phyloP scores from a whole-genome alignment of 2,888 invertebrate genomes.

The Ophion obscuratus region DNA sequence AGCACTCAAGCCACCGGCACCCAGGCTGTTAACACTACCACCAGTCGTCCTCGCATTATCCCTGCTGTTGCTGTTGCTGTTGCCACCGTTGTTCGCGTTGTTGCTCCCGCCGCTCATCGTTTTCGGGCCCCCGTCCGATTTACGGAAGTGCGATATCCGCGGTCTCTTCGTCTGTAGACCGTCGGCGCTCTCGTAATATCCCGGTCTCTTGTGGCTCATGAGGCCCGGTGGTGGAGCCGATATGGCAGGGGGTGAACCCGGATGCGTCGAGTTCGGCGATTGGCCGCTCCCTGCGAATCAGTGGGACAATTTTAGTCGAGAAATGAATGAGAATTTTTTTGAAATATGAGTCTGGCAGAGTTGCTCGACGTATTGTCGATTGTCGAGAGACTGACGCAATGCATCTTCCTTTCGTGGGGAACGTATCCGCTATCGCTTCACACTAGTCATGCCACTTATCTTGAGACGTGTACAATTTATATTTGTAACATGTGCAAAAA shows the following conservation, averaged over 20 bases:
- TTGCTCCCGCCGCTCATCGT: constrained; percentile 70
- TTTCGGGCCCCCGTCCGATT: constrained; percentile 84
- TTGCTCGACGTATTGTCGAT: no score
- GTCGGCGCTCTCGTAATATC: constrained; percentile 87
- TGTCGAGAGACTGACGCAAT: no score
- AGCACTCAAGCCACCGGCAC: constrained; percentile 54
- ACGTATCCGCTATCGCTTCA: no score
- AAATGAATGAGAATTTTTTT: neutral
- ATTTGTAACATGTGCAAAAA: no score
- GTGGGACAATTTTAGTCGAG: neutral
- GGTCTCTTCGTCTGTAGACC: constrained; percentile 90
- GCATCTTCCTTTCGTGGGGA: no score
- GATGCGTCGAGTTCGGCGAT: constrained; percentile 91
- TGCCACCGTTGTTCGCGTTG: constrained; percentile 40
- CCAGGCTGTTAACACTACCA: constrained; percentile 55
- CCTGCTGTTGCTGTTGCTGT: constrained; percentile 64
- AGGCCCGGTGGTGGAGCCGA: constrained; percentile 84
- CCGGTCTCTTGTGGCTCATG: constrained; percentile 87
- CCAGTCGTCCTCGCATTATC: constrained; percentile 76
- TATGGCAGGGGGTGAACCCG: constrained; percentile 89
- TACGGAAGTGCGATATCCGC: constrained; percentile 93
- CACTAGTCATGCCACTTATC: no score
- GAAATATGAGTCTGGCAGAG: neutral
- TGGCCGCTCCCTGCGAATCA: constrained; percentile 87
- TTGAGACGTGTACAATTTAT: no score